phyloP scores from a whole-genome alignment of 2,113 vertebrate species.

The Pedetes capensis region DNA sequence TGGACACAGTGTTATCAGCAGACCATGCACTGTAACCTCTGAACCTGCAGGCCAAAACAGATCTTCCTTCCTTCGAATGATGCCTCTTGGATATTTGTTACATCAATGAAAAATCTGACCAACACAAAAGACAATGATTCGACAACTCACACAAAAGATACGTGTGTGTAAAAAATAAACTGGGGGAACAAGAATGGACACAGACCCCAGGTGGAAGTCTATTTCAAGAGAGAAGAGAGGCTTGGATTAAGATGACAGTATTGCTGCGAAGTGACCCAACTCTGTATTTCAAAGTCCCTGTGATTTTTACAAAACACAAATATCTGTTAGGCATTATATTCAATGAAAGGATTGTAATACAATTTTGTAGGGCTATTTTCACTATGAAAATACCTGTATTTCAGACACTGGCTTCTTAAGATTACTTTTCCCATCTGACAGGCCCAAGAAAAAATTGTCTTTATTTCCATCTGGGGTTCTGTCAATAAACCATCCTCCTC shows the following conservation, averaged over 20 bases:
- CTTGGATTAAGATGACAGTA: background rate
- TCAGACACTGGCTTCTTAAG: constrained; percentile 61
- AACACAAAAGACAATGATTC: background rate
- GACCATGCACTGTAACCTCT: background rate
- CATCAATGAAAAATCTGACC: background rate
- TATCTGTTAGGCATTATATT: background rate
- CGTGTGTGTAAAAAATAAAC: background rate
- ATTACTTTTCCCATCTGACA: constrained; percentile 84
- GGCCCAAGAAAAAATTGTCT: constrained; percentile 84
- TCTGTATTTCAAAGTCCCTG: background rate
- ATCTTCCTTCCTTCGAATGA: no score
- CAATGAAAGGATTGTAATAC: background rate
- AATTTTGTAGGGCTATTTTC: background rate
- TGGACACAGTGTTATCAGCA: background rate
- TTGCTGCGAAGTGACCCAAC: background rate
- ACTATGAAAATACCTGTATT: constrained; percentile 76
- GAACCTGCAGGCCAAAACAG: background rate
- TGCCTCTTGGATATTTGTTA: background rate
- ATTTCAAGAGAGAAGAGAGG: background rate
- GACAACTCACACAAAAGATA: background rate
- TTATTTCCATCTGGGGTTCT: constrained; percentile 78
- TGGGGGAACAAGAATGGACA: background rate
- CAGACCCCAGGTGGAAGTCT: background rate
- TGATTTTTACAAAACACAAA: background rate
- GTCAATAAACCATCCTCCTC: constrained; percentile 91